These are phyloP conservation scores for Ischnura elegans DNA, from an alignment of 2,888 invertebrate species.

Conservation along the genomic window DNA sequence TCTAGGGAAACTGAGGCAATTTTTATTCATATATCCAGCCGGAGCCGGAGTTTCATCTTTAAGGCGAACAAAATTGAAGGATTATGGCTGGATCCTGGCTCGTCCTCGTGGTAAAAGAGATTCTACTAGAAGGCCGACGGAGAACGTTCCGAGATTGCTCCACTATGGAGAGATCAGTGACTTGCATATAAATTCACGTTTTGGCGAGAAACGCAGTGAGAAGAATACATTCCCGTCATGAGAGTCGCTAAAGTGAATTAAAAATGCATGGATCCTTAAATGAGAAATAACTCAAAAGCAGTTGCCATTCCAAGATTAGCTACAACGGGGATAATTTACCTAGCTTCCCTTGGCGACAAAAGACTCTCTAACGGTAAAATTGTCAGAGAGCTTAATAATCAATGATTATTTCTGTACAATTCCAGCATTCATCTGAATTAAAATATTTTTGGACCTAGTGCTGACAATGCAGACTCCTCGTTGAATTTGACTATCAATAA, in stretches of 20 bases:
- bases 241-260: neutral
- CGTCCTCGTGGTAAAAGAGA: conserved; percentile 11
- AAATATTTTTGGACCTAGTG: too few relatives aligned
- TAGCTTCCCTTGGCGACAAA: too few relatives aligned
- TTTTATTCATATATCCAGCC: neutral
- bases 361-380: too few relatives aligned
- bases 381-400: too few relatives aligned
- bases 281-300: too few relatives aligned
- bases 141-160: conserved; percentile 36
- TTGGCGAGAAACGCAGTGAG: neutral
- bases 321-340: too few relatives aligned
- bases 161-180: conserved; percentile 7
- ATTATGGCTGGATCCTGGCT: neutral
- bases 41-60: neutral
- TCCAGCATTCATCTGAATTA: too few relatives aligned
- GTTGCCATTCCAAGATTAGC: too few relatives aligned
- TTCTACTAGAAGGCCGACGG: conserved; percentile 8
- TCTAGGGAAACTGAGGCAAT: neutral
- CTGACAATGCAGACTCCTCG: too few relatives aligned
- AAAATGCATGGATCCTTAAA: neutral
- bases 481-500: too few relatives aligned
- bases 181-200: neutral
- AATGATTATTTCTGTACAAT: too few relatives aligned
- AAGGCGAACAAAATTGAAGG: neutral
- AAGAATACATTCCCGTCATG: neutral